Conservation (phyloP, 2,113 vertebrate genomes). For the Pseudonaja textilis region DNA sequence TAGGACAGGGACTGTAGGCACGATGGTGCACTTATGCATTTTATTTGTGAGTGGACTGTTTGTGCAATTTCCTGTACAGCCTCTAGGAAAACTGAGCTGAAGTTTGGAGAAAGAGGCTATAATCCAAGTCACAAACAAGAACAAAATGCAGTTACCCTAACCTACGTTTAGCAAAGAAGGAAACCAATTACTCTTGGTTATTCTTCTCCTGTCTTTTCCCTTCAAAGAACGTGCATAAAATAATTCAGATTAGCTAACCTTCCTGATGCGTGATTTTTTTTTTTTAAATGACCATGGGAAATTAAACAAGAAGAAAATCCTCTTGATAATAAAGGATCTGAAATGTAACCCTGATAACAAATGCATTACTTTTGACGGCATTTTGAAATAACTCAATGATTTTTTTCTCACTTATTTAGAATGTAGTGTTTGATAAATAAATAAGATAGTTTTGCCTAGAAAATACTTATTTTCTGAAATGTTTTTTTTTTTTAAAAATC, state of each 20-base stretch:
- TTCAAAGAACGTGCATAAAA: not conserved
- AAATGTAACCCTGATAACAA: not conserved
- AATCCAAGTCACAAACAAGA: not conserved
- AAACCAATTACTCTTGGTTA: not conserved
- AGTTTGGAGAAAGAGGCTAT: not conserved
- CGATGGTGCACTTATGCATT: too few relatives aligned
- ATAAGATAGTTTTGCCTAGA: not conserved
- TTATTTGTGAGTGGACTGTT: not conserved
- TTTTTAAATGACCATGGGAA: not conserved
- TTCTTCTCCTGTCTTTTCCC: not conserved
- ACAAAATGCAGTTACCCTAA: not conserved
- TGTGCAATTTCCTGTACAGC: not conserved
- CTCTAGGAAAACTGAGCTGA: not conserved
- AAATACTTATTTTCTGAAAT: constrained; percentile 38
- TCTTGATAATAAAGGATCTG: not conserved
- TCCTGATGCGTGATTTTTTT: not conserved
- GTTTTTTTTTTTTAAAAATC: constrained; percentile 38
- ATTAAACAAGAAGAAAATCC: not conserved
- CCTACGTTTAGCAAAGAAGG: not conserved
- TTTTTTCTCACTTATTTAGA: not conserved
- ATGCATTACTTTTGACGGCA: not conserved
- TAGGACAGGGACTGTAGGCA: too few relatives aligned
- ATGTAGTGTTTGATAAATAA: not conserved
- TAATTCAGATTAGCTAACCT: not conserved
- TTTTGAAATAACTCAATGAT: not conserved